Percentiles rank a stretch among this genome's conserved stretches.
phyloP scores from a whole-genome alignment of 2,113 vertebrate species.

The Chloroceryle aenea region DNA sequence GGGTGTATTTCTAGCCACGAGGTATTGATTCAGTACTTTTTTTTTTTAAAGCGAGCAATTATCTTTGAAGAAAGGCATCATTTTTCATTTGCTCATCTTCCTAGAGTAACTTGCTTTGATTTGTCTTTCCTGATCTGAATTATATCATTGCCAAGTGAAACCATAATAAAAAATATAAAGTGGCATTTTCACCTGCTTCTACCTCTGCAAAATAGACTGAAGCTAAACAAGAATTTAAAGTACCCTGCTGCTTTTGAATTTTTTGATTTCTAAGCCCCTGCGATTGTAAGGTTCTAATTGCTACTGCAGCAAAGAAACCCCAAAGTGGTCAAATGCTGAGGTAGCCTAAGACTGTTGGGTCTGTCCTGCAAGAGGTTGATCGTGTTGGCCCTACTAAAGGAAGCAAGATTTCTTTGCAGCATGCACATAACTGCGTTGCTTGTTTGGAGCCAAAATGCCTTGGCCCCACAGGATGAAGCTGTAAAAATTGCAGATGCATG shows the following conservation, averaged over 20 bases:
- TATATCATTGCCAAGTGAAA: neutral
- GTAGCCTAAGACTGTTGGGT: neutral
- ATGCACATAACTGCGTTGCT: neutral
- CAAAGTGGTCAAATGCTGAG: neutral
- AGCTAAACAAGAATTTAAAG: neutral
- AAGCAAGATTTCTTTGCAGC: neutral
- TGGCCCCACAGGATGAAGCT: constrained; percentile 14
- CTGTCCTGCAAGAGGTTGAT: neutral
- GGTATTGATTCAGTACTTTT: constrained; percentile 22
- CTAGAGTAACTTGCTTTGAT: neutral
- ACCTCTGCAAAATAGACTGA: neutral
- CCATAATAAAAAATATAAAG: neutral
- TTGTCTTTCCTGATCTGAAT: neutral
- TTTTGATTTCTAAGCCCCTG: neutral
- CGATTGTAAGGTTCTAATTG: neutral
- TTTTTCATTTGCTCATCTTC: constrained; percentile 47
- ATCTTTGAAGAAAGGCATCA: neutral
- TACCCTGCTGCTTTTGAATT: neutral
- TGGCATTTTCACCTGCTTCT: neutral
- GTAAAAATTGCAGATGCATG: constrained; percentile 38
- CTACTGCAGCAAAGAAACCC: neutral
- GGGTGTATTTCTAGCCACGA: neutral
- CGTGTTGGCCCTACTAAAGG: neutral
- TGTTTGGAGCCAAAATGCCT: constrained; percentile 34
- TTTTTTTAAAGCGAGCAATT: neutral